Evolutionary conservation across 2,797 vertebrate species (phyloP).

Genomic region (Poecile montanus): DNA sequence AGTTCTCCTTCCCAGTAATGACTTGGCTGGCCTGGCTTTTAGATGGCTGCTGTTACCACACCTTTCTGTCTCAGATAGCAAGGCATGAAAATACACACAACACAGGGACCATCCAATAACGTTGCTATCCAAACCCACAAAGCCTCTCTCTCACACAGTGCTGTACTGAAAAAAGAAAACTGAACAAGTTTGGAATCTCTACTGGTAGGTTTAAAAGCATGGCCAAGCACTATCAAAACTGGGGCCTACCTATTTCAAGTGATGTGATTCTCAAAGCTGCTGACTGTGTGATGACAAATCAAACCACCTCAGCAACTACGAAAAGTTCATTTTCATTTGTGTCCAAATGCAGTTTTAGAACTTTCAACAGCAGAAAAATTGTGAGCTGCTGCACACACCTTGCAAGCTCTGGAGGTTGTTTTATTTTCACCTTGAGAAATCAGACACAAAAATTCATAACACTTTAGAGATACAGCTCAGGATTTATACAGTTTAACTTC

Average conservation of each 20-base stretch:
- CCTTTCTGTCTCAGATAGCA: not conserved
- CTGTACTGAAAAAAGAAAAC: not conserved
- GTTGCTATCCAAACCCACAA: not conserved
- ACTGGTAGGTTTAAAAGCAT: not conserved
- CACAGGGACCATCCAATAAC: not conserved
- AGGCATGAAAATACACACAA: rapidly evolving
- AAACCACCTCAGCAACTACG: not conserved
- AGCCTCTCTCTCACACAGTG: not conserved
- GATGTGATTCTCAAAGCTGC: not conserved
- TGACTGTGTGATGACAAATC: not conserved
- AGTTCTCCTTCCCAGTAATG: not conserved
- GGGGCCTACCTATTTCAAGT: not conserved
- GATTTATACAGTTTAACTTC: not conserved
- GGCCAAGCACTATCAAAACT: not conserved
- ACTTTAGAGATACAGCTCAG: not conserved
- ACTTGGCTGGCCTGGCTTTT: not conserved
- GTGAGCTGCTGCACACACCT: not conserved
- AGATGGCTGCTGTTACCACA: not conserved
- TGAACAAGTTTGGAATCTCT: not conserved
- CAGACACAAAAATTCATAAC: not conserved
- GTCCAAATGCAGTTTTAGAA: not conserved
- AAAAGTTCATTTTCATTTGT: not conserved
- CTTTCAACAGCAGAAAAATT: not conserved
- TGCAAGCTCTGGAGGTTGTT: not conserved
- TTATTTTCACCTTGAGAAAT: not conserved